A percentile compares a stretch with the other conserved stretches of the same genome.
Conservation (phyloP, 2,113 vertebrate genomes). For the Trinectes maculatus region DNA sequence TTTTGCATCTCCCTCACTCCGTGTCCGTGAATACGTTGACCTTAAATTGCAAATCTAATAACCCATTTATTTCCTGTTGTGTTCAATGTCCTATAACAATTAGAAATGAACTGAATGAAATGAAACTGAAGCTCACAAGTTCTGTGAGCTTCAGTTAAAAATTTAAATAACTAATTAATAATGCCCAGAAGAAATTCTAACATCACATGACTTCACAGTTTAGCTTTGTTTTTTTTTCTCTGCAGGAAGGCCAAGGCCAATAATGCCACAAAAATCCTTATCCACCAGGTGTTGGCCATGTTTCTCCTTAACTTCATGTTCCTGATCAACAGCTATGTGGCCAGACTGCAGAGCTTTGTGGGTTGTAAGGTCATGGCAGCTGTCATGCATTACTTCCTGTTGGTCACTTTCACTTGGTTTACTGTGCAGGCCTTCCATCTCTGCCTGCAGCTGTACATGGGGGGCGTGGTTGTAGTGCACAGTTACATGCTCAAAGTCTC, state of each 20-base stretch:
- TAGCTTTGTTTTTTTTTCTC: neutral
- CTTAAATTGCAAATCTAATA: no score
- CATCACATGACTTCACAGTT: neutral
- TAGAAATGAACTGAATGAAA: no score
- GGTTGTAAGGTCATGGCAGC: conserved; percentile 77
- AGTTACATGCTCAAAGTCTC: conserved; percentile 82
- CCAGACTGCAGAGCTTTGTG: fast-evolving
- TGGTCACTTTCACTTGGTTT: conserved; percentile 88
- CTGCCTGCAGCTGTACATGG: conserved; percentile 79
- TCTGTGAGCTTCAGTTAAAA: no score
- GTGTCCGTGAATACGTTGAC: no score
- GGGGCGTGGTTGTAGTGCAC: conserved; percentile 59
- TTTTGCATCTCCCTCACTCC: no score
- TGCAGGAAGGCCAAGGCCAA: conserved; percentile 72
- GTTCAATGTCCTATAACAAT: no score
- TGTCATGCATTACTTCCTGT: conserved; percentile 84
- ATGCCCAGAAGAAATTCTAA: no score
- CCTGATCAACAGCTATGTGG: conserved; percentile 73
- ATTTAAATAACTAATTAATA: no score
- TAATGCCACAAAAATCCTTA: conserved; percentile 71
- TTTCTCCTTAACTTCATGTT: conserved; percentile 84
- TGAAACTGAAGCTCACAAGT: no score
- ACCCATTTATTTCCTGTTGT: no score
- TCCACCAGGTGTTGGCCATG: conserved; percentile 82
- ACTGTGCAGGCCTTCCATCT: conserved; percentile 84